Conservation (phyloP, 35 echinoderm and acorn worm genomes). For the Antedon bifida region DNA sequence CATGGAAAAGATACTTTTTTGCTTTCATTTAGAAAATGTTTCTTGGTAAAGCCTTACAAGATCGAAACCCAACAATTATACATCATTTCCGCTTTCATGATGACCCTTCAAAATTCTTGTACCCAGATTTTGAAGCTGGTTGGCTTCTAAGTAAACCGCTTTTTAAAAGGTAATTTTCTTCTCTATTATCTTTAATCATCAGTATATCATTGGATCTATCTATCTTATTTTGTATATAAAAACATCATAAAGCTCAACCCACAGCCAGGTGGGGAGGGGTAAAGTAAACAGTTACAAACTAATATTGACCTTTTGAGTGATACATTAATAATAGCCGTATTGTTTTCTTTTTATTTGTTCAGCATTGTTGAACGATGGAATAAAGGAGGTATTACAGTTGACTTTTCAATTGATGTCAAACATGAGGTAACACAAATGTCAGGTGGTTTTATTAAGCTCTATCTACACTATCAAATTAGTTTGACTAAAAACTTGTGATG, state of each 20-base stretch:
- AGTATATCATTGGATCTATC: neutral
- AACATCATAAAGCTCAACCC: no score
- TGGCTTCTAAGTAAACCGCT: conserved; percentile 63
- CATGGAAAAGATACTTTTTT: neutral
- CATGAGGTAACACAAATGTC: conserved; percentile 88
- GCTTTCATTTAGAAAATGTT: conserved; percentile 37
- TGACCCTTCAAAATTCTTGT: conserved; percentile 45
- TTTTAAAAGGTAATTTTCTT: conserved; percentile 31
- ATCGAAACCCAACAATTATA: conserved; percentile 62
- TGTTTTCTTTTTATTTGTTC: conserved; percentile 4
- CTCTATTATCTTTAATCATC: no score
- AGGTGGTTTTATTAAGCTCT: neutral
- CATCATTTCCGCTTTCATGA: conserved; percentile 85
- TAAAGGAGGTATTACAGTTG: conserved; percentile 29
- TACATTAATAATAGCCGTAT: neutral
- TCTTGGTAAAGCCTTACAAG: conserved; percentile 49
- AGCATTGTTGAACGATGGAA: conserved; percentile 61
- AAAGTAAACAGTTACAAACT: no score
- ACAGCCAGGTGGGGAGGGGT: no score
- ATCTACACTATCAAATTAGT: no score
- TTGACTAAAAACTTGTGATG: no score
- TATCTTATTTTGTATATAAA: neutral
- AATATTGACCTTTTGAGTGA: conserved; percentile 9
- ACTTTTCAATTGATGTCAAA: conserved; percentile 92
- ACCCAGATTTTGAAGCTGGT: conserved; percentile 87